These are phyloP conservation scores for Pedionomus torquatus DNA, from an alignment of 2,113 vertebrate species.

Conservation along the genomic window DNA sequence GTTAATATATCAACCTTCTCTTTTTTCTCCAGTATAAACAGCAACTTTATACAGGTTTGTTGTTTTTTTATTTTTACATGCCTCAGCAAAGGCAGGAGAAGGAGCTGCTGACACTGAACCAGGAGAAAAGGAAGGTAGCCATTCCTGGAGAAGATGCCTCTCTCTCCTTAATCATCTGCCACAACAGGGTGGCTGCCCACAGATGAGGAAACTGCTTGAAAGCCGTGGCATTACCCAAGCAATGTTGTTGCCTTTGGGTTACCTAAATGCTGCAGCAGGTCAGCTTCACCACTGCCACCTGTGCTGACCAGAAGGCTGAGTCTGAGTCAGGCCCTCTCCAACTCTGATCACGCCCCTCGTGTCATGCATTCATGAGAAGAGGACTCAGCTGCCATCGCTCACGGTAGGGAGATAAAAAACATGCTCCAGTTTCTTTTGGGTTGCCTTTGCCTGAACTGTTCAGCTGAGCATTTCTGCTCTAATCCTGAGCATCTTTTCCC, in stretches of 20 bases:
- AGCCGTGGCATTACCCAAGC: background rate
- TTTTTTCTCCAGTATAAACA: background rate
- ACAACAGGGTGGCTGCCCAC: background rate
- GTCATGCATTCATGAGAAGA: fast-evolving
- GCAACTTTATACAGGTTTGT: background rate
- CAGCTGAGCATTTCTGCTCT: background rate
- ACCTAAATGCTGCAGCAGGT: background rate
- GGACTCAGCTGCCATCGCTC: fast-evolving
- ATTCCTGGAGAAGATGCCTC: background rate
- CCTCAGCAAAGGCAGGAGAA: background rate
- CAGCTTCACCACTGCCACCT: background rate
- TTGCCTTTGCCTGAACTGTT: background rate
- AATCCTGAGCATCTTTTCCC: background rate
- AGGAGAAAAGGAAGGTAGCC: background rate
- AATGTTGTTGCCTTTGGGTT: background rate
- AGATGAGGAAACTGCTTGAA: slow-evolving; percentile 26
- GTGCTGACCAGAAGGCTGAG: background rate
- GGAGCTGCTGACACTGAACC: background rate
- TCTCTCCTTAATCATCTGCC: background rate
- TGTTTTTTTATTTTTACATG: background rate
- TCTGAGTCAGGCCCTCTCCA: background rate
- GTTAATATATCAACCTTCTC: background rate
- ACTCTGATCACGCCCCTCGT: background rate
- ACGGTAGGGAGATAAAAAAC: fast-evolving
- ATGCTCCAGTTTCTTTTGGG: background rate